These are phyloP conservation scores for Craterocephalus amniculus DNA, from an alignment of 2,797 vertebrate genomes.

Conservation along the genomic window DNA sequence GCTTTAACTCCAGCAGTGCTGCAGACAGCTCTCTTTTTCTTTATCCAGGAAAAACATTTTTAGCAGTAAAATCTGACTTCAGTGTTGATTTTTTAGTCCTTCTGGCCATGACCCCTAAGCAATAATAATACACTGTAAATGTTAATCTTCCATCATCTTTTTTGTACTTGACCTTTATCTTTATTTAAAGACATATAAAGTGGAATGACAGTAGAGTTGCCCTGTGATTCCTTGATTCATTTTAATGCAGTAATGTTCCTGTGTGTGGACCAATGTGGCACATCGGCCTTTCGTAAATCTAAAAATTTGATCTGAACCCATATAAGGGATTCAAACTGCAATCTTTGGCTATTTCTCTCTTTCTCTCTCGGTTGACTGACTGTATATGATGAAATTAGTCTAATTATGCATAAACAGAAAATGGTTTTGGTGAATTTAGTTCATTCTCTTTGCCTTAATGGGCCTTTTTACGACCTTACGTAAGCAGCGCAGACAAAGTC, in stretches of 20 bases:
- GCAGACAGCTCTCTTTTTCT: not conserved
- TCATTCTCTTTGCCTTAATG: slow-evolving; percentile 78
- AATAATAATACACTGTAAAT: slow-evolving; percentile 2
- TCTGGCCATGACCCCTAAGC: slow-evolving; percentile 5
- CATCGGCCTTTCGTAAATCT: slow-evolving; percentile 54
- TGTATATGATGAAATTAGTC: slow-evolving; percentile 70
- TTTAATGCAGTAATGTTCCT: slow-evolving; percentile 4
- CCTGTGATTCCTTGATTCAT: not conserved
- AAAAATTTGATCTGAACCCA: slow-evolving; percentile 54
- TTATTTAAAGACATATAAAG: too few relatives aligned
- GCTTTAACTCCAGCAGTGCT: not conserved
- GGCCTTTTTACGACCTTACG: slow-evolving; percentile 72
- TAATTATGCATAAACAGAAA: slow-evolving; percentile 82
- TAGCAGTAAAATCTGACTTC: slow-evolving; percentile 1
- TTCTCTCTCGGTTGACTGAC: slow-evolving; percentile 37
- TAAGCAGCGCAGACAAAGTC: slow-evolving; percentile 63
- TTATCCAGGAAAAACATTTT: slow-evolving; percentile 9
- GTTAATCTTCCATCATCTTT: too few relatives aligned
- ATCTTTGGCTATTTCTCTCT: slow-evolving; percentile 35
- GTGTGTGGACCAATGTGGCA: slow-evolving; percentile 17
- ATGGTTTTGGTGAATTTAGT: slow-evolving; percentile 76
- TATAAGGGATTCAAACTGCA: slow-evolving; percentile 45
- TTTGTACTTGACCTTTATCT: too few relatives aligned
- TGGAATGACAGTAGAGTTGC: slow-evolving; percentile 1
- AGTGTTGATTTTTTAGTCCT: not conserved